These are phyloP conservation scores for Frieseomelitta varia DNA, from an alignment of 1,140 invertebrate species.

Conservation along the genomic window DNA sequence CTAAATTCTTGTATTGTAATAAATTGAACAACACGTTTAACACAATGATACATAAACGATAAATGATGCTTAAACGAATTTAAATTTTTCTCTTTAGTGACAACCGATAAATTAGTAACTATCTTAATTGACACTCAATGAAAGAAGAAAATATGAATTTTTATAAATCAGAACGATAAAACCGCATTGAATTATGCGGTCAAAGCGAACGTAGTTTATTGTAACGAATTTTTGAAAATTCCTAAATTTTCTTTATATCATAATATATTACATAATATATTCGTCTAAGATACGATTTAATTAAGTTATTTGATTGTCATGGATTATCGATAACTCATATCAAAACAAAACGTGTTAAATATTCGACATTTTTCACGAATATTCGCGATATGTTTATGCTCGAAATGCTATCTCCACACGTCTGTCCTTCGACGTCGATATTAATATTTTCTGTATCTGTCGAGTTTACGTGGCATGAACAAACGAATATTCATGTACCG, in stretches of 20 bases:
- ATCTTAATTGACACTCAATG: not conserved
- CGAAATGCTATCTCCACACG: not conserved
- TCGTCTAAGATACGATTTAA: not conserved
- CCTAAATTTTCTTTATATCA: not conserved
- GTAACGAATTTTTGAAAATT: not conserved
- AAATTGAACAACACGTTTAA: not conserved
- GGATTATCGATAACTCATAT: not conserved
- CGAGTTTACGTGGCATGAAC: slow-evolving; percentile 3
- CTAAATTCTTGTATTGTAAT: not conserved
- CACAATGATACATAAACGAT: not conserved
- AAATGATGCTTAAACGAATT: not conserved
- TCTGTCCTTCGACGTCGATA: not conserved
- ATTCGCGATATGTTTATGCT: not conserved
- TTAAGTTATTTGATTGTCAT: too few relatives aligned
- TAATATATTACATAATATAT: not conserved
- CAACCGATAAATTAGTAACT: not conserved
- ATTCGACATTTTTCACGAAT: not conserved
- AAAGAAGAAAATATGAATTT: not conserved
- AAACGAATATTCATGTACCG: slow-evolving; percentile 16
- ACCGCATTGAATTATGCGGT: too few relatives aligned
- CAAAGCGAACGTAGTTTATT: not conserved
- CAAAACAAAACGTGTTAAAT: not conserved
- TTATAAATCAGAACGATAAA: too few relatives aligned
- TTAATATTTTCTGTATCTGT: slow-evolving; percentile 4
- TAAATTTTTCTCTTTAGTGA: not conserved